Evolutionary conservation across 2,888 invertebrate genomes (phyloP).

Genomic region (Onchidella celtica): DNA sequence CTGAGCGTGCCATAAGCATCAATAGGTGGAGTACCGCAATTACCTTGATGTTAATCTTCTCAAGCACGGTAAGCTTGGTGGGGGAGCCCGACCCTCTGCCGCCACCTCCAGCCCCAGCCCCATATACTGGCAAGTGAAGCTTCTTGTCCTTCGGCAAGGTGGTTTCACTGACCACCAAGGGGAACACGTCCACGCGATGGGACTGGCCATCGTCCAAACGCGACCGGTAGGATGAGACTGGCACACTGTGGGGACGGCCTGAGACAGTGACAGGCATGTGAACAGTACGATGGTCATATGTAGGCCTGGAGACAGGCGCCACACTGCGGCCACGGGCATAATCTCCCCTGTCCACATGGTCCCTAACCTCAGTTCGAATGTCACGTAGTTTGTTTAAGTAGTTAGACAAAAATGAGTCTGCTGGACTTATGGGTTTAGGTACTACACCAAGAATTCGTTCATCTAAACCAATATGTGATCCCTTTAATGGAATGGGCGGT

Average conservation of each 20-base stretch:
- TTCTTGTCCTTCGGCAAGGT: constrained; percentile 46
- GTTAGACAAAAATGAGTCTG: constrained; percentile 52
- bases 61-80: constrained; percentile 65
- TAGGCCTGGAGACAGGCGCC: constrained; percentile 9
- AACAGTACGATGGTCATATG: constrained; percentile 37
- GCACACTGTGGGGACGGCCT: constrained; percentile 48
- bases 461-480: constrained; percentile 52
- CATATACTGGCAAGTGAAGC: constrained; percentile 46
- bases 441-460: constrained; percentile 47
- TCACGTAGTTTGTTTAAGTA: constrained; percentile 55
- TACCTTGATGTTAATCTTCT: constrained; percentile 75
- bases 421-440: constrained; percentile 39
- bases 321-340: constrained; percentile 39
- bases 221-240: constrained; percentile 57
- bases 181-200: constrained; percentile 58
- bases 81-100: constrained; percentile 42
- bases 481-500: constrained; percentile 68
- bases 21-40: no score
- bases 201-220: constrained; percentile 54
- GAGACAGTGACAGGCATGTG: constrained; percentile 47
- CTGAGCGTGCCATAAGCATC: no score
- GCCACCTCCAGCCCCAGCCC: constrained; percentile 42
- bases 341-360: constrained; percentile 47
- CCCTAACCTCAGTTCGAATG: constrained; percentile 50
- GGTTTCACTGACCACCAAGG: constrained; percentile 53